Evolutionary conservation across 2,797 vertebrate species (phyloP).

Genomic region (Chaetophractus vellerosus): DNA sequence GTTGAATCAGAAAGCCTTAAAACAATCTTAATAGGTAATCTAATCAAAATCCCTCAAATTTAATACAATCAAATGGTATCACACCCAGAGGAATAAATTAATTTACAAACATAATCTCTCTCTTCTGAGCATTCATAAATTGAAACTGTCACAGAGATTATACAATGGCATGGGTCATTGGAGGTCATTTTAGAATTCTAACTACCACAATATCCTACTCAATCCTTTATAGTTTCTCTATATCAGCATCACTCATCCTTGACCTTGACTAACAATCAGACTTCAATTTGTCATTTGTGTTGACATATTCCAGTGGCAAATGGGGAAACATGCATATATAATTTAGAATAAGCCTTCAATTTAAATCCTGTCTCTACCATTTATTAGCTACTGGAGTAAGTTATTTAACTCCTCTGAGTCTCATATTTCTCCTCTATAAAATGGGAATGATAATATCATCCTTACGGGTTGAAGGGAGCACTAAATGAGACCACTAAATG

Average conservation of each 20-base stretch:
- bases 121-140: too few species aligned
- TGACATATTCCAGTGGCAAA: background rate
- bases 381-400: background rate
- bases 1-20: too few species aligned
- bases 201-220: background rate
- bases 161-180: background rate
- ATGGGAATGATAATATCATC: background rate
- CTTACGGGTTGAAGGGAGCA: background rate
- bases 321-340: background rate
- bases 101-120: too few species aligned
- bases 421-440: constrained; percentile 16
- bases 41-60: too few species aligned
- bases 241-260: background rate
- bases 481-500: background rate
- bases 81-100: too few species aligned
- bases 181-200: background rate
- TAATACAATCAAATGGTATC: too few species aligned
- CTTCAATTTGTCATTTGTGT: background rate
- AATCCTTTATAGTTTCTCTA: background rate
- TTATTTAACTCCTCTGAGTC: background rate
- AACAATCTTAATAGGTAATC: too few species aligned
- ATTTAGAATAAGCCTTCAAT: background rate
- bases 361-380: background rate
- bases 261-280: constrained; percentile 14
- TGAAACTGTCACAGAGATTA: background rate